Evolutionary conservation across 2,888 invertebrate genomes (phyloP).

Genomic region (Eretmocerus hayati): DNA sequence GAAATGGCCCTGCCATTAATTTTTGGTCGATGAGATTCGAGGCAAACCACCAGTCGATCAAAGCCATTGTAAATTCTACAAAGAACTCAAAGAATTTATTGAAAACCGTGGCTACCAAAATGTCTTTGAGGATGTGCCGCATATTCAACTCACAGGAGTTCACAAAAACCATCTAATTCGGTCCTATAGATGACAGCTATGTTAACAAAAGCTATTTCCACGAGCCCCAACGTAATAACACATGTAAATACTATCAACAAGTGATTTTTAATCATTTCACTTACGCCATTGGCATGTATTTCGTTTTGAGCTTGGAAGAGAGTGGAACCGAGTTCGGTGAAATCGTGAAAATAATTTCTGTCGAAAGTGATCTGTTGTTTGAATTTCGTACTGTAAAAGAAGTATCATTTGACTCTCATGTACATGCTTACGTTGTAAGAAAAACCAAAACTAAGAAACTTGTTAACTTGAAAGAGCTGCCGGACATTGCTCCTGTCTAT

Average conservation of each 20-base stretch:
- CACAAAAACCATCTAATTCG: background rate
- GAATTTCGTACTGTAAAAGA: background rate
- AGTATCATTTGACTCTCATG: background rate
- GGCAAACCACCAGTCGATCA: constrained; percentile 3
- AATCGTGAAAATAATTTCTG: background rate
- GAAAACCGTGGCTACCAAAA: background rate
- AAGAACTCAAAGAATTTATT: constrained; percentile 1
- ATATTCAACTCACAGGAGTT: background rate
- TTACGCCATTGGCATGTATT: background rate
- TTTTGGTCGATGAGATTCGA: constrained; percentile 12
- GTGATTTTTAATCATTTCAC: background rate
- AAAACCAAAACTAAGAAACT: too few relatives aligned
- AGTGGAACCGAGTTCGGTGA: background rate
- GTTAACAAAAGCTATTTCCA: background rate
- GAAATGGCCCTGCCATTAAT: constrained; percentile 6
- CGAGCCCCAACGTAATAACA: background rate
- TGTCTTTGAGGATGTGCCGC: background rate
- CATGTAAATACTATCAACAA: background rate
- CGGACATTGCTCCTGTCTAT: too few relatives aligned
- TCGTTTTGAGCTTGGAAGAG: background rate
- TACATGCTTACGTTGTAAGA: too few relatives aligned
- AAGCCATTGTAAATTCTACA: background rate
- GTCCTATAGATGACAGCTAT: background rate
- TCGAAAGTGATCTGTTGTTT: background rate
- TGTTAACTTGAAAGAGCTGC: too few relatives aligned